Percentiles rank a stretch among this genome's conserved stretches.
These are phyloP conservation scores for Pseudocheirus occidentalis DNA, from an alignment of 2,797 vertebrate genomes.

Conservation along the genomic window DNA sequence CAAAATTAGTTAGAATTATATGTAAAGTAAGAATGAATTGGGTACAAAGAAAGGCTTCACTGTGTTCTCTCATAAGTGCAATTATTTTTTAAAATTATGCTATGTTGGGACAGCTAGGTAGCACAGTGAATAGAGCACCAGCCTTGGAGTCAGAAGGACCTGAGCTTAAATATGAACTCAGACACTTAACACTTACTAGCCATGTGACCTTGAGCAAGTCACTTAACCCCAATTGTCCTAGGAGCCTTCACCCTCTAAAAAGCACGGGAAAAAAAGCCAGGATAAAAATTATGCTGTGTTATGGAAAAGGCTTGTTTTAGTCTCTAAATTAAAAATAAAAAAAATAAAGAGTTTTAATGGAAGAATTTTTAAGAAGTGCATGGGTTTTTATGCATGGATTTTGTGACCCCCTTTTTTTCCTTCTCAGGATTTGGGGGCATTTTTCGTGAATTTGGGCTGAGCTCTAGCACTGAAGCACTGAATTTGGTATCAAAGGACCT, in stretches of 20 bases:
- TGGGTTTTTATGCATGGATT: background rate
- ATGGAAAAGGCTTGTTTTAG: background rate
- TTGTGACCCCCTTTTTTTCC: background rate
- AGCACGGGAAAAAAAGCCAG: too few species aligned
- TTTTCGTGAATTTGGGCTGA: background rate
- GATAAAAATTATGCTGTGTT: background rate
- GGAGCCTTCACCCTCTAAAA: too few species aligned
- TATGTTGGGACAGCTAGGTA: background rate
- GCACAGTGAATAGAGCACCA: too few species aligned
- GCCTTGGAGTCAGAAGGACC: too few species aligned
- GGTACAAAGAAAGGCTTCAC: background rate
- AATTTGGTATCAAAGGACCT: background rate
- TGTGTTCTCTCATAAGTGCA: background rate
- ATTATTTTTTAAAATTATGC: background rate
- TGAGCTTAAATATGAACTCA: too few species aligned
- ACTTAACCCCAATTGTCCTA: too few species aligned
- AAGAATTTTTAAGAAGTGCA: too few species aligned
- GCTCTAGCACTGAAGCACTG: background rate
- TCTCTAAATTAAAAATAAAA: background rate
- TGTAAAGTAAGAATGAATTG: background rate
- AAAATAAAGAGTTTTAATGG: background rate
- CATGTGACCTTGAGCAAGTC: too few species aligned
- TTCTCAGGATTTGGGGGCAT: background rate
- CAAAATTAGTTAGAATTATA: background rate
- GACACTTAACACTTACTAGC: too few species aligned